Base-by-base conservation (phyloP, 2,113 vertebrate genomes). In the Lasiurus borealis region DNA sequence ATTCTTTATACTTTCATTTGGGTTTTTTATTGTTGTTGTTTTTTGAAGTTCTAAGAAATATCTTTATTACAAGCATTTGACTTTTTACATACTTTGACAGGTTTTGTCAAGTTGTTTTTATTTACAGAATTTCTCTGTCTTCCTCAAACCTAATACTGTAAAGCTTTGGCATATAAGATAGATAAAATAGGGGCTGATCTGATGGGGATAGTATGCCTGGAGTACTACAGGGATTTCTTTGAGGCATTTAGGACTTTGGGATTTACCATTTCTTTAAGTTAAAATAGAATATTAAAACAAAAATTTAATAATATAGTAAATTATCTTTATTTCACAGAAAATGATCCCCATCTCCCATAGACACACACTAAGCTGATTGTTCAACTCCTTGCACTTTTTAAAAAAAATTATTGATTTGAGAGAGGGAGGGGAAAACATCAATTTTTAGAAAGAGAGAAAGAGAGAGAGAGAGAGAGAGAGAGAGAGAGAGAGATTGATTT, bases 251-350 rank as follows among this genome's bases (percentile, higher is more conserved):
- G 59, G 29, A 83, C 48, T 34, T 83, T n/a, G 21, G 5, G 52
- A 8, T 64, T 72, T 50, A 54, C 11, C 7, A 31, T 86, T 95
- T 87, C 19, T 15, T 77, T 73, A 87, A 57, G 68, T 64, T 29
- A 90, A 83, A 57, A 40, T 62, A 85, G 68, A 88, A 68, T 59
- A 69, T 57, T 44, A 44, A 92, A 82, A 69, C 29, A 86, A 81
- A 68, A 92, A 69, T 88, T 76, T 52, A 83, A 48, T 40, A 59
- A 81, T 50, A 78, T 27, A 81, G 14, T 68, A 81, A n/a, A 64
- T 40, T 75, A 52, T 94, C 27, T 73, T 80, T 52, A 44, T 62
- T 54, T n/a, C 46, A n/a, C 4, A 9, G 34, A 68, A 88, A 62
- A 29, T 91, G 73, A 31, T 48, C 25, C 31, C 36, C 21, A 40